Evolutionary conservation across 2,113 vertebrate species (phyloP).

Genomic region (Trichomycterus rosablanca): DNA sequence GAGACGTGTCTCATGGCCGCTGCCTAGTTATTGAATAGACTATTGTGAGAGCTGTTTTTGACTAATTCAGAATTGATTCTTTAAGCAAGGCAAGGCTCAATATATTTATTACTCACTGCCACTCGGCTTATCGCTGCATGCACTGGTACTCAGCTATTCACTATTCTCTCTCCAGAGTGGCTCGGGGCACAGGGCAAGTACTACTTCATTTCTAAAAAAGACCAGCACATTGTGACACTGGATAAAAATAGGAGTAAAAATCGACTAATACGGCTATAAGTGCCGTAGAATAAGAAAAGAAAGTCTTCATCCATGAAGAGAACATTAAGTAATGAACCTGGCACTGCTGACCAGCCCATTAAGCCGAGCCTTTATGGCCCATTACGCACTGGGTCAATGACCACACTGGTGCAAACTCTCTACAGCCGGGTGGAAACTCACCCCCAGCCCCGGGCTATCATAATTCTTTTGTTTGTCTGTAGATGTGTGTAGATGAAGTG

Average conservation of each 20-base stretch:
- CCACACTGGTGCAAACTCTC: slow-evolving; percentile 63
- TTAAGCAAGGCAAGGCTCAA: slow-evolving; percentile 18
- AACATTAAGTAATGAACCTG: slow-evolving; percentile 72
- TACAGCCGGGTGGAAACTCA: slow-evolving; percentile 37
- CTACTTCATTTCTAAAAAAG: background rate
- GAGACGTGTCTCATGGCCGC: slow-evolving; percentile 8
- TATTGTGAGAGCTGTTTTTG: slow-evolving; percentile 17
- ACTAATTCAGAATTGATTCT: slow-evolving; percentile 26
- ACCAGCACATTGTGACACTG: background rate
- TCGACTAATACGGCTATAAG: slow-evolving; percentile 7
- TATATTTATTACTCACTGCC: background rate
- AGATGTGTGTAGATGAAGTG: background rate
- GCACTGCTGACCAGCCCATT: slow-evolving; percentile 71
- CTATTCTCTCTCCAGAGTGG: slow-evolving; percentile 3
- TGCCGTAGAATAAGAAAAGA: slow-evolving; percentile 27
- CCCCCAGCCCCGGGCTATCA: slow-evolving; percentile 30
- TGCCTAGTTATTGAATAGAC: background rate
- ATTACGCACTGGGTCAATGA: slow-evolving; percentile 70
- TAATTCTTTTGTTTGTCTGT: slow-evolving; percentile 17
- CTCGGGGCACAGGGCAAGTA: background rate
- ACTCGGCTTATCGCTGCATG: background rate
- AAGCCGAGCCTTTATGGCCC: slow-evolving; percentile 67
- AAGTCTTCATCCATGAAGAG: slow-evolving; percentile 63
- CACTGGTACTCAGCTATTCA: background rate
- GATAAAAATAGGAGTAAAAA: slow-evolving; percentile 32